Evolutionary conservation across 2,113 vertebrate genomes (phyloP).

Genomic region (Misgurnus anguillicaudatus): DNA sequence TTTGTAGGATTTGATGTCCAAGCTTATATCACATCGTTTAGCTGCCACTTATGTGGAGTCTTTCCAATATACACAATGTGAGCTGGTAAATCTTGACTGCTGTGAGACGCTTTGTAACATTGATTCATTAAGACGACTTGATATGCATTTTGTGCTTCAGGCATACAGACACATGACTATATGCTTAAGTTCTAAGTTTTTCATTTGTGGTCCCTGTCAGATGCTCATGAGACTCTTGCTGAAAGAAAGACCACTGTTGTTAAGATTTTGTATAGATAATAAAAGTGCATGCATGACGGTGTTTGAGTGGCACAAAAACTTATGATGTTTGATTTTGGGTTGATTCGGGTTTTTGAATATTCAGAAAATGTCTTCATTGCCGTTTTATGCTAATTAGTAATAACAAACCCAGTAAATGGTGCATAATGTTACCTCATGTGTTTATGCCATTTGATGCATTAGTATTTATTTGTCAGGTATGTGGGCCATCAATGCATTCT

Average conservation of each 20-base stretch:
- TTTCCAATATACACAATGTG: not conserved
- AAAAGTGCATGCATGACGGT: not conserved
- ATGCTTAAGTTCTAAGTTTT: conserved; percentile 13
- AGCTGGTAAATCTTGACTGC: not conserved
- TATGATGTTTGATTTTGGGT: not conserved
- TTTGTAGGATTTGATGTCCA: not conserved
- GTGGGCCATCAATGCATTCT: too few relatives aligned
- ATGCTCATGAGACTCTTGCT: not conserved
- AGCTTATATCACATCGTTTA: not conserved
- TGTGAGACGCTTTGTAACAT: not conserved
- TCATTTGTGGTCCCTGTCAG: not conserved
- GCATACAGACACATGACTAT: conserved; percentile 17
- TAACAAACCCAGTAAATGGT: not conserved
- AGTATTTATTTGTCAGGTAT: too few relatives aligned
- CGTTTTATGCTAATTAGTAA: not conserved
- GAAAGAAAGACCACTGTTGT: conserved; percentile 30
- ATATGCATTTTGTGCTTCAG: conserved; percentile 5
- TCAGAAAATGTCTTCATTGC: not conserved
- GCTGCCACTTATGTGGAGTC: not conserved
- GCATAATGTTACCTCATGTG: not conserved
- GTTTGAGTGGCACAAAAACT: not conserved
- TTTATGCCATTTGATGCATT: not conserved
- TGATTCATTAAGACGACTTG: conserved; percentile 22
- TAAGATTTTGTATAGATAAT: not conserved
- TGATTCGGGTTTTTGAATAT: not conserved